Evolutionary conservation across 2,113 vertebrate species (phyloP).

Genomic region (Eretmochelys imbricata): DNA sequence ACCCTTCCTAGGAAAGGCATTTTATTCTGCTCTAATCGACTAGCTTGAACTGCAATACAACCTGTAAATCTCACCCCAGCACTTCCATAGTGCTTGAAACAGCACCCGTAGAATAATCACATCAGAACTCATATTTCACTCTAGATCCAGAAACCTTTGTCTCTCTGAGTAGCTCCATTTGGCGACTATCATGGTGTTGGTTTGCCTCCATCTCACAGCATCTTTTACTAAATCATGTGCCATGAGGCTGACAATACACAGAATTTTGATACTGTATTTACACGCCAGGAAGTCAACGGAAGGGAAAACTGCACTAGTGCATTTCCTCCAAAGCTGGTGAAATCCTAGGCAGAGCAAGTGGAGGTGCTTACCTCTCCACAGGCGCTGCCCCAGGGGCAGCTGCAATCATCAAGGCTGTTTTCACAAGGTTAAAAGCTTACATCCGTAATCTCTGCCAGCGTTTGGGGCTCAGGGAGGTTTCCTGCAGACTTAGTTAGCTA

Average conservation of each 20-base stretch:
- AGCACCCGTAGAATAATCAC: background rate
- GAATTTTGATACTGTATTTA: background rate
- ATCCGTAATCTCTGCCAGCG: background rate
- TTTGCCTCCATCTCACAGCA: background rate
- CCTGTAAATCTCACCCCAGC: background rate
- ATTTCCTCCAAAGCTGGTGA: background rate
- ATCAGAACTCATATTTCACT: background rate
- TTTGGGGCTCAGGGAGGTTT: background rate
- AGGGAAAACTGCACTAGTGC: background rate
- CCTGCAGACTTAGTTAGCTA: fast-evolving
- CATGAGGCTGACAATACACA: background rate
- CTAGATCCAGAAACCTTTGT: background rate
- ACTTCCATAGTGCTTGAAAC: background rate
- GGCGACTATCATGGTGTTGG: fast-evolving
- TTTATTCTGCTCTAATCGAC: background rate
- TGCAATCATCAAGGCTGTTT: background rate
- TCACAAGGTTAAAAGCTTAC: background rate
- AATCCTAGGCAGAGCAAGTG: conserved; percentile 7
- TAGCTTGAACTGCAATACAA: background rate
- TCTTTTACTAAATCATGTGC: background rate
- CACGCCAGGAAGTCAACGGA: background rate
- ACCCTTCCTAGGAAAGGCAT: background rate
- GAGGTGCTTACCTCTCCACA: background rate
- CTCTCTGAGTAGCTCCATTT: fast-evolving
- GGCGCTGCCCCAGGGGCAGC: background rate